Percentiles rank a stretch among this genome's conserved stretches.
phyloP scores from a whole-genome alignment of 2,888 invertebrate species.

The Mythimna impura region DNA sequence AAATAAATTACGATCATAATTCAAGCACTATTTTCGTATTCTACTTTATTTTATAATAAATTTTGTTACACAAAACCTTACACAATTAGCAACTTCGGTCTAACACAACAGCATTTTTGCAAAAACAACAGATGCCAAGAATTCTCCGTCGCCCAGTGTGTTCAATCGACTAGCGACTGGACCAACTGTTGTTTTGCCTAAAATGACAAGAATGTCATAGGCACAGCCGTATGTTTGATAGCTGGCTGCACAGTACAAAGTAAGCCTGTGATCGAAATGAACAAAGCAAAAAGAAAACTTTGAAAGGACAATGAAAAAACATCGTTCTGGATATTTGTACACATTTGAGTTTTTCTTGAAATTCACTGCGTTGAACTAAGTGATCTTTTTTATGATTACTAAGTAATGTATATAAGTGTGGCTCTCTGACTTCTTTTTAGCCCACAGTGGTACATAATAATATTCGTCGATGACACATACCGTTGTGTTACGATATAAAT shows the following conservation, averaged over 20 bases:
- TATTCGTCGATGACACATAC: no score
- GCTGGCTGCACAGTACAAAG: constrained; percentile 29
- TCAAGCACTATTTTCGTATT: no score
- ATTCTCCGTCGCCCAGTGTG: background rate
- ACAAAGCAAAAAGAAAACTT: background rate
- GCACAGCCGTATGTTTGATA: constrained; percentile 32
- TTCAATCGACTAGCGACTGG: background rate
- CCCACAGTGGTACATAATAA: no score
- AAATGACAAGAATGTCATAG: constrained; percentile 43
- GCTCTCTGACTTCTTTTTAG: background rate
- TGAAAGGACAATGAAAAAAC: constrained; percentile 4
- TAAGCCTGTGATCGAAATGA: constrained; percentile 15
- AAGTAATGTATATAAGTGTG: background rate
- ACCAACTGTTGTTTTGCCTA: constrained; percentile 36
- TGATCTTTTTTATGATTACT: background rate
- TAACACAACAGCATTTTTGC: background rate
- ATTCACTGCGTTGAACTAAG: background rate
- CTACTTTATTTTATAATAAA: no score
- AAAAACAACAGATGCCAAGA: constrained; percentile 1
- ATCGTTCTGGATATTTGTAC: background rate
- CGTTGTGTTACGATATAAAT: no score
- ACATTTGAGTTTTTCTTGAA: background rate
- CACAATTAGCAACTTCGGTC: background rate
- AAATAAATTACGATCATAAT: no score
- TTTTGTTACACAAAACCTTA: no score